phyloP scores from a whole-genome alignment of 2,888 invertebrate species.

The Andrena marginata region DNA sequence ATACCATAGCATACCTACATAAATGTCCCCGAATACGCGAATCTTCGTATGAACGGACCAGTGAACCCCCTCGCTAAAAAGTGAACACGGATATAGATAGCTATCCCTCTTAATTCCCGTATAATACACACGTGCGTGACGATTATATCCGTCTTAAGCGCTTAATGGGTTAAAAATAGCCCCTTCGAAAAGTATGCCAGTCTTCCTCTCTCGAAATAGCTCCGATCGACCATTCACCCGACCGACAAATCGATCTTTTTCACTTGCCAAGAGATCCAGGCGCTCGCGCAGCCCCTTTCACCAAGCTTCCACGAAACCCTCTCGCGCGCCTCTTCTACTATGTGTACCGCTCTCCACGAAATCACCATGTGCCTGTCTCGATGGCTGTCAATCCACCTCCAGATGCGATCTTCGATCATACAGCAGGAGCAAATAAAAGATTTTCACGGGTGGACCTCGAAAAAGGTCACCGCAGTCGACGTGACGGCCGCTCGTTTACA shows the following conservation, averaged over 20 bases:
- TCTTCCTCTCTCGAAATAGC: too few relatives aligned
- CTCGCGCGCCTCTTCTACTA: too few relatives aligned
- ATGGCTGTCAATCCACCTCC: conserved; percentile 7
- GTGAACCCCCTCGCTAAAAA: too few relatives aligned
- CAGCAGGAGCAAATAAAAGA: conserved; percentile 27
- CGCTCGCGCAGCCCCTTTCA: neutral
- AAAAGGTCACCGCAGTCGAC: neutral
- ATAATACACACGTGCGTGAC: too few relatives aligned
- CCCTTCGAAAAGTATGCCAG: neutral
- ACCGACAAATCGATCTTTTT: too few relatives aligned
- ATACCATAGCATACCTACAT: too few relatives aligned
- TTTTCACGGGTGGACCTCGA: conserved; percentile 15
- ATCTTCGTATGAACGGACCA: too few relatives aligned
- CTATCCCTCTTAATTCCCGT: too few relatives aligned
- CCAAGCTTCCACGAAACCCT: neutral
- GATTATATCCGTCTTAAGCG: neutral
- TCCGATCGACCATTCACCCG: too few relatives aligned
- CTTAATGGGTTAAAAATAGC: neutral
- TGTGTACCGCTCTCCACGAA: neutral
- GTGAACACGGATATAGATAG: too few relatives aligned
- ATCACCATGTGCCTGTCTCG: neutral
- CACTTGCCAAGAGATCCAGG: neutral
- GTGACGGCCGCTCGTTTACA: conserved; percentile 31
- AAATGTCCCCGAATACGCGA: too few relatives aligned
- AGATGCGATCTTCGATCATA: neutral